Conservation (phyloP, 2,797 vertebrate species). For the Danio tinwini region DNA sequence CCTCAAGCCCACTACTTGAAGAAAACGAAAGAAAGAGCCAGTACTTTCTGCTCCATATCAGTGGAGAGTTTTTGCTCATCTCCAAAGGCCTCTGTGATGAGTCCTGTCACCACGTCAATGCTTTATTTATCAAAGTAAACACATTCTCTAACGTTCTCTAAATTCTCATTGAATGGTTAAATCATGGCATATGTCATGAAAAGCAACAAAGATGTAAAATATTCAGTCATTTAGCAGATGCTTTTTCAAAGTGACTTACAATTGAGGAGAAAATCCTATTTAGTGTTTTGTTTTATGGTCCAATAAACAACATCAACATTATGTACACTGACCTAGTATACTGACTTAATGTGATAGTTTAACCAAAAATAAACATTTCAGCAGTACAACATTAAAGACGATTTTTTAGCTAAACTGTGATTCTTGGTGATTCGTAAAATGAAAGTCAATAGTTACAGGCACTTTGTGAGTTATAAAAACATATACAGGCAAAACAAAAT, state of each 20-base stretch:
- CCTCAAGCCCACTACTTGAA: constrained; percentile 44
- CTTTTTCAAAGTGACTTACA: too few relatives aligned
- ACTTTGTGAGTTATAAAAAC: too few relatives aligned
- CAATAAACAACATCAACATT: constrained; percentile 1
- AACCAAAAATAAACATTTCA: too few relatives aligned
- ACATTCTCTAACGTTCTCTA: constrained; percentile 29
- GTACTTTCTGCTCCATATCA: constrained; percentile 16
- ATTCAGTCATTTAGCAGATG: neutral
- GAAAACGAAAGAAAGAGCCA: constrained; percentile 39
- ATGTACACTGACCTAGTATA: constrained; percentile 3
- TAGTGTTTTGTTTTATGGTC: neutral
- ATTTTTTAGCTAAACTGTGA: too few relatives aligned
- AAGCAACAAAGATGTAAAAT: neutral
- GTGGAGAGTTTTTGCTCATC: neutral
- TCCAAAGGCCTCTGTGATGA: constrained; percentile 53
- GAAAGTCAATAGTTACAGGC: too few relatives aligned
- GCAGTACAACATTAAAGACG: too few relatives aligned
- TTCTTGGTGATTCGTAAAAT: too few relatives aligned
- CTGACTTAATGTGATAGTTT: neutral
- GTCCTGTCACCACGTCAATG: constrained; percentile 63
- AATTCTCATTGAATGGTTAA: constrained; percentile 17
- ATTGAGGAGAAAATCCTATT: too few relatives aligned
- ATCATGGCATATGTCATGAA: neutral
- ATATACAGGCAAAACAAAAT: too few relatives aligned
- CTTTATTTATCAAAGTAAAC: constrained; percentile 67